phyloP scores from a whole-genome alignment of 1,140 invertebrate genomes.

The Stegodyphus dumicola region DNA sequence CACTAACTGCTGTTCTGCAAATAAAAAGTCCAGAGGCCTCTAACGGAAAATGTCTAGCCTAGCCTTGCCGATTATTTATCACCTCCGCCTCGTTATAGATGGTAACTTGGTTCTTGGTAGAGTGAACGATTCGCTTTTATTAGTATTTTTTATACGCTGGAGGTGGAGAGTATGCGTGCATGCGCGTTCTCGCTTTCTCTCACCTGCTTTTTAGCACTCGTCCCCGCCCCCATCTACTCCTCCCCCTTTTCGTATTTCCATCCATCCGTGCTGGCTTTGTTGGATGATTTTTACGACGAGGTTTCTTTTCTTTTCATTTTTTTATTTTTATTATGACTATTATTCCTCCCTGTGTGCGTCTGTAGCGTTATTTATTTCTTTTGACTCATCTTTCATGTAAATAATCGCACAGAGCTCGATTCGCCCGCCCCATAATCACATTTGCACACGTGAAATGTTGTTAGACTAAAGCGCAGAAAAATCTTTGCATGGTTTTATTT shows the following conservation, averaged over 20 bases:
- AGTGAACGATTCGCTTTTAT: slow-evolving; percentile 8
- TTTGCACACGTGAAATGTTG: not conserved
- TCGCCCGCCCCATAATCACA: slow-evolving; percentile 33
- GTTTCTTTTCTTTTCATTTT: slow-evolving; percentile 30
- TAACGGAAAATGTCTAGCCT: not conserved
- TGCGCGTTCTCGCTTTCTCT: slow-evolving; percentile 9
- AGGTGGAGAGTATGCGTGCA: slow-evolving; percentile 23
- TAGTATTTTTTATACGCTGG: slow-evolving; percentile 2
- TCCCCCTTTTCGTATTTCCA: not conserved
- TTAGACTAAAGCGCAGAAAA: no score
- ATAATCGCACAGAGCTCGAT: slow-evolving; percentile 47
- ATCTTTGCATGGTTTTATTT: no score
- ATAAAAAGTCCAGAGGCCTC: not conserved
- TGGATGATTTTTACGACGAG: slow-evolving; percentile 44
- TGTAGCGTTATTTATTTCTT: slow-evolving; percentile 44
- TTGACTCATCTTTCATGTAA: slow-evolving; percentile 55
- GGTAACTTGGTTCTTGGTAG: slow-evolving; percentile 11
- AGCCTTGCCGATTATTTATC: not conserved
- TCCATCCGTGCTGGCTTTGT: slow-evolving; percentile 37
- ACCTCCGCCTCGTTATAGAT: not conserved
- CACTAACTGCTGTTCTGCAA: no score
- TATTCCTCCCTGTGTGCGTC: not conserved
- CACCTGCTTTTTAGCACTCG: slow-evolving; percentile 33
- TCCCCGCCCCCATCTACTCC: slow-evolving; percentile 7
- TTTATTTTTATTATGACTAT: no score